phyloP scores from a whole-genome alignment of 2,888 invertebrate species.

The Eurois occulta region DNA sequence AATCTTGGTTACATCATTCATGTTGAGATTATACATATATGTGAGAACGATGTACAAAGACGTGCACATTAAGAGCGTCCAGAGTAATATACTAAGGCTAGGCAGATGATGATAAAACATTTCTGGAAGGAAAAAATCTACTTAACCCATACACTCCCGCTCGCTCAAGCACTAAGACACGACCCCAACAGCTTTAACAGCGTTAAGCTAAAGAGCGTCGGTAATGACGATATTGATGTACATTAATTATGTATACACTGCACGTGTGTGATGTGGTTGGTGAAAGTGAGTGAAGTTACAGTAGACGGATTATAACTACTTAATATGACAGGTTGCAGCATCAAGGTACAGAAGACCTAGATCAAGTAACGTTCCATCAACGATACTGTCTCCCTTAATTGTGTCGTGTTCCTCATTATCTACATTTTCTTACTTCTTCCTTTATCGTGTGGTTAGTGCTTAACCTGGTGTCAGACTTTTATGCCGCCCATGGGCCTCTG shows the following conservation, averaged over 20 bases:
- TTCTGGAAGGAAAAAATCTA: neutral
- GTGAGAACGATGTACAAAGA: too few species aligned
- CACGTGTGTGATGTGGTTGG: constrained; percentile 45
- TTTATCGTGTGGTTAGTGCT: too few species aligned
- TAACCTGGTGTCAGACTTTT: too few species aligned
- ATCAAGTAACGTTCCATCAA: neutral
- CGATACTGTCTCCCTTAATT: neutral
- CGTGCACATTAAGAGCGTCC: too few species aligned
- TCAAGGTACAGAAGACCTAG: neutral
- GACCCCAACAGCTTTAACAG: constrained; percentile 71
- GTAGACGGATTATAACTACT: neutral
- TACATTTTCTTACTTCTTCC: too few species aligned
- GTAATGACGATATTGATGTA: constrained; percentile 78
- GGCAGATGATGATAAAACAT: neutral
- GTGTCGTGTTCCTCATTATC: neutral
- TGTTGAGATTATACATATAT: too few species aligned
- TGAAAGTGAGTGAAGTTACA: constrained; percentile 6
- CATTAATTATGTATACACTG: constrained; percentile 77
- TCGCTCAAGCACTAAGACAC: constrained; percentile 33
- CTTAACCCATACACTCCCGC: constrained; percentile 4
- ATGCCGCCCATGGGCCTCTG: too few species aligned
- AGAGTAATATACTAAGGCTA: too few species aligned
- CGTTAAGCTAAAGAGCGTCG: constrained; percentile 77
- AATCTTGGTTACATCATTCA: too few species aligned
- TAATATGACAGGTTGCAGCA: neutral